These are phyloP conservation scores for Augochlora pura DNA, from an alignment of 1,140 invertebrate genomes.

Conservation along the genomic window DNA sequence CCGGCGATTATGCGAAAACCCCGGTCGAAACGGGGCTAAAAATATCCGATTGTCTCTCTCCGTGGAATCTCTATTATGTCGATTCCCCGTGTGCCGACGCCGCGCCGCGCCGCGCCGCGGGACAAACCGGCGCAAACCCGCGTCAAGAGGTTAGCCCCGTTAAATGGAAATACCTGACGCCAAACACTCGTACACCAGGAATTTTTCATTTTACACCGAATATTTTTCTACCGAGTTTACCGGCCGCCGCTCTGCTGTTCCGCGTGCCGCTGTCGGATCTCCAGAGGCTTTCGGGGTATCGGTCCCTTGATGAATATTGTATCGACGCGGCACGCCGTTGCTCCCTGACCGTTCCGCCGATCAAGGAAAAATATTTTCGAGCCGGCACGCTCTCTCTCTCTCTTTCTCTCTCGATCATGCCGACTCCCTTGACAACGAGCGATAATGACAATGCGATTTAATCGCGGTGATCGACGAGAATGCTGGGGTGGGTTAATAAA, in stretches of 20 bases:
- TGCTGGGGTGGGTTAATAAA: too few relatives aligned
- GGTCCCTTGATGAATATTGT: neutral
- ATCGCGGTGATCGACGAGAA: too few relatives aligned
- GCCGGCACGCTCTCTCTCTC: too few relatives aligned
- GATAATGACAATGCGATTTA: too few relatives aligned
- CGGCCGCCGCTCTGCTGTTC: neutral
- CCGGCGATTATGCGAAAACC: slow-evolving; percentile 39
- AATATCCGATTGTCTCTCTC: slow-evolving; percentile 4
- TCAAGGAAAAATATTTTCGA: neutral
- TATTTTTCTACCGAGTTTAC: neutral
- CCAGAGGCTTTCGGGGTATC: neutral
- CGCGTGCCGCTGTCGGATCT: neutral
- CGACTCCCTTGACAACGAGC: too few relatives aligned
- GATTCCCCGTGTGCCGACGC: neutral
- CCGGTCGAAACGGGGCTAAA: slow-evolving; percentile 39
- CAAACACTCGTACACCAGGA: slow-evolving; percentile 8
- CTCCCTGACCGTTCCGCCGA: neutral
- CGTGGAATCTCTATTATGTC: slow-evolving; percentile 18
- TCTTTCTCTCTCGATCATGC: too few relatives aligned
- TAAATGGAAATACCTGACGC: slow-evolving; percentile 24
- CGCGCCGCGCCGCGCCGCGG: too few relatives aligned
- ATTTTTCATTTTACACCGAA: slow-evolving; percentile 28
- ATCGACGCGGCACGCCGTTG: neutral
- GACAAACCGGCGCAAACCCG: neutral
- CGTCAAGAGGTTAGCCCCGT: neutral